Conservation (phyloP, 2,113 vertebrate genomes). For the Onychostruthus taczanowskii region DNA sequence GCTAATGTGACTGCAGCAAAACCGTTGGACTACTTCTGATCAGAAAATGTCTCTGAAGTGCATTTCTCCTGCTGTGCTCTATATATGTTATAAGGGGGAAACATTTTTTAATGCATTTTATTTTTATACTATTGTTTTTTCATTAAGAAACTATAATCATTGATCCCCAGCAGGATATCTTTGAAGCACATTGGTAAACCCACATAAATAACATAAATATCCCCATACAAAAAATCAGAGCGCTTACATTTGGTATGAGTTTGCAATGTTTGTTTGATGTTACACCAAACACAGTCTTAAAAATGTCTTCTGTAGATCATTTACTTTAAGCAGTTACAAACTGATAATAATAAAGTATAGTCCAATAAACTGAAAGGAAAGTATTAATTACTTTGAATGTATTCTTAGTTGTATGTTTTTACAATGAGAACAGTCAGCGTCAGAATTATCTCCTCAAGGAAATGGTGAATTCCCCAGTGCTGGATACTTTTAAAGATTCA, state of each 20-base stretch:
- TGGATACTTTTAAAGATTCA: not conserved
- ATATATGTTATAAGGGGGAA: not conserved
- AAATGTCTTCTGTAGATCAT: conserved; percentile 18
- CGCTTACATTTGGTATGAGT: not conserved
- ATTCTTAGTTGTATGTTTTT: not conserved
- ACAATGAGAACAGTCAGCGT: not conserved
- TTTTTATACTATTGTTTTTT: not conserved
- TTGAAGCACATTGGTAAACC: not conserved
- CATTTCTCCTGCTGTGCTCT: not conserved
- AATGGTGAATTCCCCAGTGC: not conserved
- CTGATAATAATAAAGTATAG: not conserved
- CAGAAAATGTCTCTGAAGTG: not conserved
- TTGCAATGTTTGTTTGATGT: conserved; percentile 33
- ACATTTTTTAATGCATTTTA: not conserved
- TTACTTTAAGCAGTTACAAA: not conserved
- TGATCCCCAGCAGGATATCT: not conserved
- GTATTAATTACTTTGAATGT: not conserved
- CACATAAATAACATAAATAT: not conserved
- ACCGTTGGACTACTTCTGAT: not conserved
- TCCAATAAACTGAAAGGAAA: not conserved
- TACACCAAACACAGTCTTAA: not conserved
- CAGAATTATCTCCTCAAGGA: not conserved
- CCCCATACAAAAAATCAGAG: not conserved
- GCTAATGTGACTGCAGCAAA: conserved; percentile 47
- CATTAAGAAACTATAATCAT: not conserved